Evolutionary conservation across 2,797 vertebrate genomes (phyloP).

Genomic region (Adrianichthys oophorus): DNA sequence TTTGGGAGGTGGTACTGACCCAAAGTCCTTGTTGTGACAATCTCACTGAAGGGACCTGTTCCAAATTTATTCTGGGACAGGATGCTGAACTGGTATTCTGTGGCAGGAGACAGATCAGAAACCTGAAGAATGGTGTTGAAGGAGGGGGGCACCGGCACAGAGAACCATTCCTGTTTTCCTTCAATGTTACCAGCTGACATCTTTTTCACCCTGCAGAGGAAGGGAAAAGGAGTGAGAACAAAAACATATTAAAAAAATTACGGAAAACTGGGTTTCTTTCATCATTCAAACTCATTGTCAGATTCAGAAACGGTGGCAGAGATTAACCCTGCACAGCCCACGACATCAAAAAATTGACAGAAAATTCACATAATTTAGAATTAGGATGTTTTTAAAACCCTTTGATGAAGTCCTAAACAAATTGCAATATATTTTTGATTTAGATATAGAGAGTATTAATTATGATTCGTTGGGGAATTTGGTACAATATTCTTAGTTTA

Average conservation of each 20-base stretch:
- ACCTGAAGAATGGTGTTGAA: constrained; percentile 79
- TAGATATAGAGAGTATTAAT: too few species aligned
- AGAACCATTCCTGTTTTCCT: constrained; percentile 85
- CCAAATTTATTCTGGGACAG: constrained; percentile 91
- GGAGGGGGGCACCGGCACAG: constrained; percentile 73
- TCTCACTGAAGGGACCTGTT: constrained; percentile 92
- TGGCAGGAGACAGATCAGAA: constrained; percentile 81
- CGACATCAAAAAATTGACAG: too few species aligned
- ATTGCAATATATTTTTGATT: too few species aligned
- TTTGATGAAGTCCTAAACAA: too few species aligned
- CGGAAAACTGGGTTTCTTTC: constrained; percentile 74
- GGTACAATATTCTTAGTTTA: too few species aligned
- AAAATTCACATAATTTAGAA: too few species aligned
- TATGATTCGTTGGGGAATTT: not conserved
- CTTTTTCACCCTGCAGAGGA: constrained; percentile 81
- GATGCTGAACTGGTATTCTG: constrained; percentile 90
- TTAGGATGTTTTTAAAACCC: too few species aligned
- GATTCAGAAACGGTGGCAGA: constrained; percentile 43
- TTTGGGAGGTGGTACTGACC: constrained; percentile 56
- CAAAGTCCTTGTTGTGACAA: constrained; percentile 76
- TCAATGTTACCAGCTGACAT: constrained; percentile 60
- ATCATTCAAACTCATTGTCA: constrained; percentile 69
- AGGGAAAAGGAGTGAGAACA: constrained; percentile 46
- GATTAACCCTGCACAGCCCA: constrained; percentile 21
- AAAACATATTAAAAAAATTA: constrained; percentile 66